Conservation (phyloP, 1,140 invertebrate genomes). For the Drosophila tropicalis region DNA sequence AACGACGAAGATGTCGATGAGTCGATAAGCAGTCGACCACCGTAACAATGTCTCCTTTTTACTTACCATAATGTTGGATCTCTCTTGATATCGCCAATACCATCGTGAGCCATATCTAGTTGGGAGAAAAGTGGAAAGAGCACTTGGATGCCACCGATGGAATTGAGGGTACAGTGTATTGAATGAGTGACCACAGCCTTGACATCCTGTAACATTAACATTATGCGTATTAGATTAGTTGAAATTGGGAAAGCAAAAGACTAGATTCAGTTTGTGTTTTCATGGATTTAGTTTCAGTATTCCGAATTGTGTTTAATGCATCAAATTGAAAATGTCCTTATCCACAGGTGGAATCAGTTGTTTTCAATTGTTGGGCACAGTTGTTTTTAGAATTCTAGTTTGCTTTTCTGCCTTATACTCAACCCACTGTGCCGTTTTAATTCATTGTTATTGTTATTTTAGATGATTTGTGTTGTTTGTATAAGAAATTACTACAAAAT, state of each 20-base stretch:
- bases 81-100: conserved; percentile 90
- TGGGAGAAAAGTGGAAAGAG: conserved; percentile 99
- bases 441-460: conserved; percentile 17
- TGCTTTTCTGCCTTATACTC: background rate
- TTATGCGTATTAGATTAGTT: too few relatives aligned
- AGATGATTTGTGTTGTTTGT: conserved; percentile 81
- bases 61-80: conserved; percentile 94
- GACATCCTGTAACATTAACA: conserved; percentile 89
- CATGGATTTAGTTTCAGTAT: too few relatives aligned
- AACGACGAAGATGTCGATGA: conserved; percentile 26
- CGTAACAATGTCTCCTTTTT: background rate
- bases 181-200: conserved; percentile 99
- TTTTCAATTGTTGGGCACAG: too few relatives aligned
- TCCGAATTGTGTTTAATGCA: too few relatives aligned
- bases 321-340: too few relatives aligned
- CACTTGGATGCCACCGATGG: conserved; percentile 99
- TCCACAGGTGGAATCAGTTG: too few relatives aligned
- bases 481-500: conserved; percentile 80
- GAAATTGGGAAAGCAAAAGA: too few relatives aligned
- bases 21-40: background rate
- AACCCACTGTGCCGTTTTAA: background rate
- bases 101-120: conserved; percentile 95
- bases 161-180: conserved; percentile 99
- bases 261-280: too few relatives aligned
- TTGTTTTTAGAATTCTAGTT: background rate